Base-by-base conservation (phyloP, 2,113 vertebrate species). In the Paratilapia polleni region DNA sequence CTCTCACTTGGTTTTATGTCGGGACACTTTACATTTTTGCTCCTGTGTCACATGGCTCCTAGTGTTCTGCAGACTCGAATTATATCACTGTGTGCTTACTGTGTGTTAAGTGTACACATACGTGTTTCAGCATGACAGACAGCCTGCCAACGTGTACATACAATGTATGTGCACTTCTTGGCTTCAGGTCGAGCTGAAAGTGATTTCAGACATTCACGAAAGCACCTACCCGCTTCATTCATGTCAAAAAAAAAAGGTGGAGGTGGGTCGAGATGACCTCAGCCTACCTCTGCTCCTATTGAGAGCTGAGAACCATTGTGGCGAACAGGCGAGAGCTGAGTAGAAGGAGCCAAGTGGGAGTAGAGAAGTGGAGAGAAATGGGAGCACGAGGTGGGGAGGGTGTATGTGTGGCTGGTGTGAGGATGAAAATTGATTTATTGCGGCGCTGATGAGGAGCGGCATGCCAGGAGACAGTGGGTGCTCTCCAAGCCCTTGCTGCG, bases 341-440 rank as follows among this genome's bases (percentile, higher is more conserved):
- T 78, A 88, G 80, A 86, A 85, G 83, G 84, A 89, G 79, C 47
- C 74, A 86, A 81, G 82, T 77, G 88, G 86, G 90, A 93, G 87
- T 78, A 79, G 78, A 91, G 89, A 78, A 87, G 78, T 82, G 75
- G 73, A 92, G 87, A 90, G 87, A 81, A 86, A 91, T 82, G 14
- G 73, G 88, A 88, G 74, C 78, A 78, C 34, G 77, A 85, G 89
- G 87, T 90, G 89, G 88, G 85, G 83, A 80, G 87, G 81, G 81
- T 82, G 77, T 81, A 78, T 61, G 74, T 68, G 80, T 70, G 80
- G 91, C 83, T 88, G 58, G 83, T 88, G 94, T 75, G 84, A 88
- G 88, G 93, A 95, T 95, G 94, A 94, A 96, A 96, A 95, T 95
- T 96, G 95, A 96, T 96, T 96, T 96, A 95, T 96, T 96, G 92